Evolutionary conservation across 2,888 invertebrate genomes (phyloP).

Genomic region (Caenorhabditis sp.): DNA sequence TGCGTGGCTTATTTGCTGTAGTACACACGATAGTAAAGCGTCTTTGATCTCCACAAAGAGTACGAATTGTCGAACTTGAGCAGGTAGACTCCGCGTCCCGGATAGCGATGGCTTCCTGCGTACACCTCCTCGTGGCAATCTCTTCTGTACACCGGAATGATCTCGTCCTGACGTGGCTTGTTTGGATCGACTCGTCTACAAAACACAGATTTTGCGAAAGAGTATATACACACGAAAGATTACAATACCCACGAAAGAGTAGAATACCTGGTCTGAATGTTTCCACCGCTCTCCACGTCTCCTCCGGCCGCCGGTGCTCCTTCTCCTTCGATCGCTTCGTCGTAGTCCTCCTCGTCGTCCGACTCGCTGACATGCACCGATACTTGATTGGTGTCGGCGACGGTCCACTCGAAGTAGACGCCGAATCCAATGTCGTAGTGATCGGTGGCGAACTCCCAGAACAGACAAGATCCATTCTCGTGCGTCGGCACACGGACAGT

Average conservation of each 20-base stretch:
- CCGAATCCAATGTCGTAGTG: slow-evolving; percentile 96
- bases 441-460: slow-evolving; percentile 99
- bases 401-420: slow-evolving; percentile 96
- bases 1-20: slow-evolving; percentile 83
- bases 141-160: slow-evolving; percentile 94
- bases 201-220: background rate
- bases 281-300: slow-evolving; percentile 84
- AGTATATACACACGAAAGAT: too few relatives aligned
- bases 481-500: slow-evolving; percentile 97
- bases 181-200: slow-evolving; percentile 64
- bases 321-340: slow-evolving; percentile 63
- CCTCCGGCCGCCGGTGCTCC: slow-evolving; percentile 73
- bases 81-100: slow-evolving; percentile 96
- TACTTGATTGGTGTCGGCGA: slow-evolving; percentile 84
- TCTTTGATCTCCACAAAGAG: slow-evolving; percentile 98
- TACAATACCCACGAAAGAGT: too few relatives aligned
- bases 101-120: slow-evolving; percentile 96
- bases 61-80: slow-evolving; percentile 99
- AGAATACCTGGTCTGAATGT: slow-evolving; percentile 35
- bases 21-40: slow-evolving; percentile 97
- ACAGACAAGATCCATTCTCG: slow-evolving; percentile 91
- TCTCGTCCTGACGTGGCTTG: slow-evolving; percentile 85
- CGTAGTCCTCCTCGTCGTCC: slow-evolving; percentile 86
- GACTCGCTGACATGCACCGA: slow-evolving; percentile 97
- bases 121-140: slow-evolving; percentile 97